A percentile compares a stretch with the other conserved stretches of the same genome.
Evolutionary conservation across 1,140 invertebrate genomes (phyloP).

Genomic region (Cyphomyrmex costatus): DNA sequence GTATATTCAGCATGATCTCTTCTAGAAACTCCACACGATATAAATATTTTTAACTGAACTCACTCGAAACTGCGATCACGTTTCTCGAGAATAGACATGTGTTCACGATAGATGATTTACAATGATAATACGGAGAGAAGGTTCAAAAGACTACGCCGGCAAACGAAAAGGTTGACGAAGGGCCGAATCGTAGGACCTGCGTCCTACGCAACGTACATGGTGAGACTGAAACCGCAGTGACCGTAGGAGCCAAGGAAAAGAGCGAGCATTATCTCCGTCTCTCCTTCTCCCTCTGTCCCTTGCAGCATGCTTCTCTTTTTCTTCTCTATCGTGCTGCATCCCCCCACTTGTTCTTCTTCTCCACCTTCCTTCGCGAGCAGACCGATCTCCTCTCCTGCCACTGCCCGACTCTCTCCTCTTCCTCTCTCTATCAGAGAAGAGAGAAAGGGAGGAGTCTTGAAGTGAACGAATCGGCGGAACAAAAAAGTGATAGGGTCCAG

Average conservation of each 20-base stretch:
- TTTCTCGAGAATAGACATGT: neutral
- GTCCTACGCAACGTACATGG: slow-evolving; percentile 72
- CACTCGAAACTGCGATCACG: slow-evolving; percentile 6
- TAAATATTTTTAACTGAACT: neutral
- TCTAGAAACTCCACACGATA: neutral
- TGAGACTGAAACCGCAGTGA: slow-evolving; percentile 78
- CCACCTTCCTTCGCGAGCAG: slow-evolving; percentile 55
- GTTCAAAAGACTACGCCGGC: neutral
- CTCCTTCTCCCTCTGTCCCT: slow-evolving; percentile 46
- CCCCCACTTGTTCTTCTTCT: slow-evolving; percentile 59
- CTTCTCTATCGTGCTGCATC: slow-evolving; percentile 58
- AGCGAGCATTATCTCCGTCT: slow-evolving; percentile 65
- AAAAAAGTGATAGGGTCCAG: slow-evolving; percentile 74
- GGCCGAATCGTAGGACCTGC: slow-evolving; percentile 46
- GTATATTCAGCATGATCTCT: neutral
- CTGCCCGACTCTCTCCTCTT: neutral
- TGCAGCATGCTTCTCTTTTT: slow-evolving; percentile 50
- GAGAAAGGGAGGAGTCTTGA: neutral
- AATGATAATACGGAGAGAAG: neutral
- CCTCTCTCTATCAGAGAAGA: neutral
- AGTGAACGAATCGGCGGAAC: slow-evolving; percentile 64
- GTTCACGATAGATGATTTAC: neutral
- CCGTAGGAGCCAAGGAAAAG: slow-evolving; percentile 73
- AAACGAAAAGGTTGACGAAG: neutral
- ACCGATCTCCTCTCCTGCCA: slow-evolving; percentile 48